Conservation (phyloP, 2,797 vertebrate species). For the Manis javanica region DNA sequence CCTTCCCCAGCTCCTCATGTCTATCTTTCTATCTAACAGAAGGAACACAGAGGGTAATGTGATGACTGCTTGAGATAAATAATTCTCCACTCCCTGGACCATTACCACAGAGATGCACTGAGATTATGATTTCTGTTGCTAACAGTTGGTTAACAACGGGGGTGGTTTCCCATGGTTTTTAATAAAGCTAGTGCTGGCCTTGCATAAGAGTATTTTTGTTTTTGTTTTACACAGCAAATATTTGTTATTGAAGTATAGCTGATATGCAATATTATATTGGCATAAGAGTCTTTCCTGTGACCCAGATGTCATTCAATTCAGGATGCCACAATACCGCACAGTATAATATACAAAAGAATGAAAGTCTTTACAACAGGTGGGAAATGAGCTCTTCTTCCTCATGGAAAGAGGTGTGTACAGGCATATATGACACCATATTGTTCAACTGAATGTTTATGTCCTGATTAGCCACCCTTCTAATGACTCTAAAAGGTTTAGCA, state of each 20-base stretch:
- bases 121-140: neutral
- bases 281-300: neutral
- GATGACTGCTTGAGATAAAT: neutral
- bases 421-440: neutral
- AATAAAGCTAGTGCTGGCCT: constrained; percentile 2
- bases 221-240: too few relatives aligned
- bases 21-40: neutral
- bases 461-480: neutral
- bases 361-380: neutral
- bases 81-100: constrained; percentile 7
- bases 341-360: neutral
- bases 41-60: neutral
- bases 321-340: neutral
- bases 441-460: neutral
- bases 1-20: too few relatives aligned
- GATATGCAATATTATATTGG: too few relatives aligned
- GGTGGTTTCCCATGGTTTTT: neutral
- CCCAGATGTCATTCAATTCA: neutral
- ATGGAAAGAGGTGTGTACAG: neutral
- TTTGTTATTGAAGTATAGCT: too few relatives aligned
- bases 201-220: neutral
- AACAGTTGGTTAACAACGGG: neutral
- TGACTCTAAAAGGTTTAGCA: constrained; percentile 34
- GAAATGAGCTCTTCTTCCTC: constrained; percentile 26
- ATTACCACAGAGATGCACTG: neutral